These are phyloP conservation scores for Tachycineta bicolor DNA, from an alignment of 2,113 vertebrate species.

Conservation along the genomic window DNA sequence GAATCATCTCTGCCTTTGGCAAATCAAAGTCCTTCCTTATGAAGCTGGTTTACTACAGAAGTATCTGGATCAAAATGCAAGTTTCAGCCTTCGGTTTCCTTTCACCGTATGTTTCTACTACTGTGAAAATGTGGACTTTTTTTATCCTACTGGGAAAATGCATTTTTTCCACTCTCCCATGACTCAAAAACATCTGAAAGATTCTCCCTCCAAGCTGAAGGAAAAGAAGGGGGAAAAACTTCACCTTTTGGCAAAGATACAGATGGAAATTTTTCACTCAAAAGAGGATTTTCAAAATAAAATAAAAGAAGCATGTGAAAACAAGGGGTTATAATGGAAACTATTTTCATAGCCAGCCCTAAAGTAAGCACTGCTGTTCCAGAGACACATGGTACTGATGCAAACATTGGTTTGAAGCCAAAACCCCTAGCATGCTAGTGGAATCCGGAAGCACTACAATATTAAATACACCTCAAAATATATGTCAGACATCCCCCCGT, in stretches of 20 bases:
- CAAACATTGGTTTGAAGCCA: conserved; percentile 55
- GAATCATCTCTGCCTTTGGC: neutral
- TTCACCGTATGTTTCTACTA: neutral
- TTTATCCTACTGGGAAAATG: conserved; percentile 8
- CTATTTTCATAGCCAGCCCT: conserved; percentile 52
- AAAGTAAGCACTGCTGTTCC: conserved; percentile 54
- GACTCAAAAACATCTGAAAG: conserved; percentile 39
- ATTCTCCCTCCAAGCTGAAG: neutral
- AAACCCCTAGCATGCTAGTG: conserved; percentile 27
- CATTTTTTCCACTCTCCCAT: conserved; percentile 39
- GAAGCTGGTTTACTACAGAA: neutral
- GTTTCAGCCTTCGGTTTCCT: neutral
- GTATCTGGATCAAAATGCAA: neutral
- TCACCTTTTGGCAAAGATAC: conserved; percentile 51
- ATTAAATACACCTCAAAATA: conserved; percentile 59
- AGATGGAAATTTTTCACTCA: conserved; percentile 54
- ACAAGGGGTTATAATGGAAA: conserved; percentile 57
- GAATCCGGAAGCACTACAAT: conserved; percentile 42
- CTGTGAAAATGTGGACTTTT: neutral
- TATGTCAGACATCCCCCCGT: conserved; percentile 24
- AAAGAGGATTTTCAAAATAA: conserved; percentile 52
- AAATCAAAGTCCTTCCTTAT: neutral
- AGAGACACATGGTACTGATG: conserved; percentile 58
- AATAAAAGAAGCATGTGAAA: conserved; percentile 53
- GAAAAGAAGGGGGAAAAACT: neutral